Percentiles rank a stretch among this genome's conserved stretches.
Evolutionary conservation across 2,113 vertebrate species (phyloP).

Genomic region (Elanus axillaris): DNA sequence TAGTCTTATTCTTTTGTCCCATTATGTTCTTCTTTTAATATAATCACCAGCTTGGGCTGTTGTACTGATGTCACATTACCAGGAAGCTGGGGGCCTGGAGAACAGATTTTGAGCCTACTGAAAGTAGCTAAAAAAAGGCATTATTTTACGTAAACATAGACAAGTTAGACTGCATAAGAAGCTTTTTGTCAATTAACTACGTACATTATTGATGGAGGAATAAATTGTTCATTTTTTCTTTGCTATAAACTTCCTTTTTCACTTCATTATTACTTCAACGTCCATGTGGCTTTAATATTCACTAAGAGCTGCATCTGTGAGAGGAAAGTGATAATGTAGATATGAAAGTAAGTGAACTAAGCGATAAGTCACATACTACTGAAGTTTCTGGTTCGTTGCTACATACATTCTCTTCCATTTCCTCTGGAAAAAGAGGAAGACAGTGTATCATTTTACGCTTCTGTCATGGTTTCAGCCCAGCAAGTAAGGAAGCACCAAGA

Average conservation of each 20-base stretch:
- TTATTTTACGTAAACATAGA: constrained; percentile 33
- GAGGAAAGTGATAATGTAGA: not conserved
- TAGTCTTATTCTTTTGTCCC: constrained; percentile 31
- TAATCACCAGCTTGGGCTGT: constrained; percentile 50
- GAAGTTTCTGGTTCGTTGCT: not conserved
- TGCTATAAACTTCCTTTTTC: not conserved
- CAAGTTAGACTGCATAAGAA: not conserved
- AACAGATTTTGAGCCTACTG: constrained; percentile 9
- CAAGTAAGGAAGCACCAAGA: no score
- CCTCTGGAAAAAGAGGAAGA: not conserved
- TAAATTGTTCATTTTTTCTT: not conserved
- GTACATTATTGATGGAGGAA: not conserved
- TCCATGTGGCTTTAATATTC: not conserved
- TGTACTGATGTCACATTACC: constrained; percentile 53
- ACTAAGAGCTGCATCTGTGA: not conserved
- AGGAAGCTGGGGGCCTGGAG: constrained; percentile 43
- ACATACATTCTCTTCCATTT: not conserved
- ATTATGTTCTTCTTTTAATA: constrained; percentile 54
- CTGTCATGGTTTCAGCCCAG: no score
- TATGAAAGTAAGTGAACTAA: not conserved
- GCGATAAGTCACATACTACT: not conserved
- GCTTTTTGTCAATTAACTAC: constrained; percentile 10
- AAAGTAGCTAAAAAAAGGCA: not conserved
- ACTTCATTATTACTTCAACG: not conserved
- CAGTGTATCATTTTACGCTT: not conserved